Conservation (phyloP, 1,140 invertebrate species). For the Pentalonia nigronervosa region DNA sequence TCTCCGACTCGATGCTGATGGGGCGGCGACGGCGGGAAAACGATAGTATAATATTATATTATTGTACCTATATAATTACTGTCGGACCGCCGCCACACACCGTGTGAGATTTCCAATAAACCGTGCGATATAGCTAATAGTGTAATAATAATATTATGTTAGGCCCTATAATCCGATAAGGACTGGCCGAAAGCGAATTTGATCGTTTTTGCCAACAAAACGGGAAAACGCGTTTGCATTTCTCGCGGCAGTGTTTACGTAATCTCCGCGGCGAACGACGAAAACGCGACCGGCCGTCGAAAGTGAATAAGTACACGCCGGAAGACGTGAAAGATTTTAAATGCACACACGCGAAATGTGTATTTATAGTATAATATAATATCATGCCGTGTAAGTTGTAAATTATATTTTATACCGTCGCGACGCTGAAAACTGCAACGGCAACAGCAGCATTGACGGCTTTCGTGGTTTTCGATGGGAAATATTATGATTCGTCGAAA, state of each 20-base stretch:
- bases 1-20: background rate
- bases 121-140: background rate
- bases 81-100: too few relatives aligned
- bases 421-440: background rate
- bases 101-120: background rate
- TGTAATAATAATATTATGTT: too few relatives aligned
- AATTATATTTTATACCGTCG: background rate
- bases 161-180: background rate
- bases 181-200: background rate
- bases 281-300: background rate
- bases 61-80: background rate
- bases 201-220: background rate
- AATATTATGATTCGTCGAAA: background rate
- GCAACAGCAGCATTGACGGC: too few relatives aligned
- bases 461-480: background rate
- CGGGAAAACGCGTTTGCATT: background rate
- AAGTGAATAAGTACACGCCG: background rate
- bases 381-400: background rate
- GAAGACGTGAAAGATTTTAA: constrained; percentile 8
- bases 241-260: background rate
- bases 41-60: background rate
- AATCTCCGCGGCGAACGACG: background rate
- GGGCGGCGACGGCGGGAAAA: background rate
- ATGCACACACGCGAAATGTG: background rate
- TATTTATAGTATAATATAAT: background rate